phyloP scores from a whole-genome alignment of 2,888 invertebrate genomes.

The Melikaiella ostensackeni region DNA sequence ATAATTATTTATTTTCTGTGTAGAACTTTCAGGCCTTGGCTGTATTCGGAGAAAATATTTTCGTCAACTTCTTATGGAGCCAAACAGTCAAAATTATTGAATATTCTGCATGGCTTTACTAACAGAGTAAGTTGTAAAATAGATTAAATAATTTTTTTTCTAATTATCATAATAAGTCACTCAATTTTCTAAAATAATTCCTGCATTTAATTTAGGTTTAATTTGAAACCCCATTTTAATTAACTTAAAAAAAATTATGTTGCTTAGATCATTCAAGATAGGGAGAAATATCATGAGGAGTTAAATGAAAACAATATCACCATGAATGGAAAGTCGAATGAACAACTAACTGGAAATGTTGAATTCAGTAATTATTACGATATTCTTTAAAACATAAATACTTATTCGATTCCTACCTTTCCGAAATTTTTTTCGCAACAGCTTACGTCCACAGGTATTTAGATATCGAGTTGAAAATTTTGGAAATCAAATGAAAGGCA shows the following conservation, averaged over 20 bases:
- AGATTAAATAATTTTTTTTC: not conserved
- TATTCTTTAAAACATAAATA: too few species aligned
- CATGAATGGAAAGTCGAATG: not conserved
- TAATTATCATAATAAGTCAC: too few species aligned
- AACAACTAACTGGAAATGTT: not conserved
- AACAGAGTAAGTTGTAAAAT: constrained; percentile 82
- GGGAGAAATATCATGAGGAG: constrained; percentile 40
- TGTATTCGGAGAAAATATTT: constrained; percentile 17
- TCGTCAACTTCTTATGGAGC: not conserved
- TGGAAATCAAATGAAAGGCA: too few species aligned
- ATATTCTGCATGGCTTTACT: constrained; percentile 90
- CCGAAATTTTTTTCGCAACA: too few species aligned
- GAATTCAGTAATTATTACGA: constrained; percentile 1
- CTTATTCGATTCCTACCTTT: too few species aligned
- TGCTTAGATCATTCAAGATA: constrained; percentile 43
- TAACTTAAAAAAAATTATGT: not conserved
- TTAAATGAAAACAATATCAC: constrained; percentile 20
- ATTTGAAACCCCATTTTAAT: not conserved
- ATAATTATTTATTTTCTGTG: too few species aligned
- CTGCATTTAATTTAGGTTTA: not conserved
- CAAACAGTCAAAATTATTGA: constrained; percentile 16
- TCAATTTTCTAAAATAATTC: too few species aligned
- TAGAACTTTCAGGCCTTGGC: constrained; percentile 7
- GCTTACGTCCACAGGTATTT: too few species aligned
- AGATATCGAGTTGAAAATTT: too few species aligned